Evolutionary conservation across 2,113 vertebrate species (phyloP).

Genomic region (Narcine bancroftii): DNA sequence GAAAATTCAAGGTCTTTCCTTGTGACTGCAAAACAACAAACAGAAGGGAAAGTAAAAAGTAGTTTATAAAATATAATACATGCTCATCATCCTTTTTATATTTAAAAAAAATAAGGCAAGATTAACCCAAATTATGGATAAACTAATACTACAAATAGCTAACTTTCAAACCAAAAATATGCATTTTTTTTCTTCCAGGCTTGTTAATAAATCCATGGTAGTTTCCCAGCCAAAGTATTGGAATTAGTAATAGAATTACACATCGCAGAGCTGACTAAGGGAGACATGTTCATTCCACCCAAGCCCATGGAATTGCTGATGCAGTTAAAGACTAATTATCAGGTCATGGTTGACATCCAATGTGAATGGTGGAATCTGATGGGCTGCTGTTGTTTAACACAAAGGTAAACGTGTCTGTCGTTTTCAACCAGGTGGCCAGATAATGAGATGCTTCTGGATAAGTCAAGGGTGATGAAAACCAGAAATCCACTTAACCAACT

Average conservation of each 20-base stretch:
- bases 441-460: slow-evolving; percentile 11
- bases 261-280: not conserved
- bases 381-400: not conserved
- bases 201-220: not conserved
- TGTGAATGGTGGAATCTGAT: slow-evolving; percentile 28
- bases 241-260: not conserved
- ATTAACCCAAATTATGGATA: not conserved
- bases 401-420: not conserved
- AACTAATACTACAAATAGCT: too few relatives aligned
- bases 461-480: slow-evolving; percentile 22
- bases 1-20: not conserved
- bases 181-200: too few relatives aligned
- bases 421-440: slow-evolving; percentile 13
- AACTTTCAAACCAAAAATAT: too few relatives aligned
- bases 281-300: not conserved
- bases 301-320: not conserved
- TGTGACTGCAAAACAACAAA: not conserved
- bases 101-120: not conserved
- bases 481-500: slow-evolving; percentile 4
- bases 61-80: too few relatives aligned
- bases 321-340: not conserved
- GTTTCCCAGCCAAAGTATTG: not conserved
- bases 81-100: too few relatives aligned
- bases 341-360: not conserved
- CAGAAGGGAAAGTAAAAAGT: too few relatives aligned